Base-by-base conservation (phyloP, 37 sponge, comb jelly and placozoan genomes). In the Tethya wilhelma region DNA sequence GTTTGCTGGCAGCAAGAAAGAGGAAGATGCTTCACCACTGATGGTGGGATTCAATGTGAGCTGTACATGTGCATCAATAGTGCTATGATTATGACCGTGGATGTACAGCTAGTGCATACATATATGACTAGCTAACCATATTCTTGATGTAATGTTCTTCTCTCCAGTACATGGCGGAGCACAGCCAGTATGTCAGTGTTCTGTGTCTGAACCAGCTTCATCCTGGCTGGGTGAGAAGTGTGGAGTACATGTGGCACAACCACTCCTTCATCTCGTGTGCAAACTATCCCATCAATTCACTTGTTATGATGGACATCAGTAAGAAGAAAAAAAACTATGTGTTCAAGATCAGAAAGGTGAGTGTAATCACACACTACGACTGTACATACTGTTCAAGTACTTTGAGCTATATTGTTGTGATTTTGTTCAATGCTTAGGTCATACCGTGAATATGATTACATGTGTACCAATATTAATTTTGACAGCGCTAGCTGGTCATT, bases 221-320 rank as follows among this genome's bases (percentile, higher is more conserved):
- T 75, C 23, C 72, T 29, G 97, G 94, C 69, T 96, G 99, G 99
- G 92, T 96, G 33, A 68, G 80, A 0, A 58, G 69, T 20, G 73
- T 98, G 20, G 44, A 53, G 22, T 98, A 96, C 81, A 55, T 93
- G 30, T 87, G 93, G 6, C 90, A 91, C 45, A 89, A 89, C 58
- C 90, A 96, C 81, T 84, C 78, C 69, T 69, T 91, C 75, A 65
- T 98, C 68, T 91, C 97, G 29, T 96, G 94, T 53, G 86, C 95
- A 56, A 74, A 32, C 73, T 60, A 78, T 22, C 46, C 87, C 25
- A 43, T 56, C 39, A 46, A 73, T 31, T 96, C 97, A 33, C 82
- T 98, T 46, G 86, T 94, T 30, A 82, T 94, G 43, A 85, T 66
- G 44, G 95, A 98, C 81, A 55, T 96, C 28, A 38, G 57, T 23